Evolutionary conservation across 2,797 vertebrate genomes (phyloP), one percentile per base, ranked within the genome.

Genomic region (Crenuchus spilurus): DNA sequence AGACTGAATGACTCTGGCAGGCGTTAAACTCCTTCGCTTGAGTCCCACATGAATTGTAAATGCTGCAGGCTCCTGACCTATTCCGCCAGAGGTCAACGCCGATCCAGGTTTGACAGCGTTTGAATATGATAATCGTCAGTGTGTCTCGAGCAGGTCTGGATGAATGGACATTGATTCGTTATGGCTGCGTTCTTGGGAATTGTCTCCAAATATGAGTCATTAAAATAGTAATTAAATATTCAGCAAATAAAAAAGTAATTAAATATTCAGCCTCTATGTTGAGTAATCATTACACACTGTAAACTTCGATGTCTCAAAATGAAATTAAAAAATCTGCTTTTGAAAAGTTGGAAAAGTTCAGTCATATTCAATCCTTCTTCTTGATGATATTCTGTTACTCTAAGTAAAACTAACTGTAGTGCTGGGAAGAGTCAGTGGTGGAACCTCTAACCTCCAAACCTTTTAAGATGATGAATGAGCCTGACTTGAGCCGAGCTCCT

Each of bases 1-100:
- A 79, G 30, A 64, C 54, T 82, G 76, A 88, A 85, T 66, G 79
- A 80, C 75, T 58, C 57, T 7, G 2, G 37, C 76, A 62, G 52
- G 67, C 83, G 81, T 78, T 55, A 82, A 84, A 81, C 72, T 39
- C 4, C 70, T 44, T 26, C 60, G 51, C 68, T 78, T 71, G 14
- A 11, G 58, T 51, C 81, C 62, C 67, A 71, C 1, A 41, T 31
- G 35, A 75, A 68, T 76, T 4, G 68, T 69, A 83, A 83, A 76
- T 80, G 77, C 58, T 80, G 60, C 64, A 66, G 71, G 62, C 54
- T 39, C 33, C 26, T 55, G 63, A 68, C 69, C 70, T 76, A 48
- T 61, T 41, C 48, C 24, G 68, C 42, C 22, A 39, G 75, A 65
- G 72, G 65, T 84, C 80, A 78, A 37, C 26, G 33, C 14, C 39